Base-by-base conservation (phyloP, 2,113 vertebrate genomes). In the Osmerus mordax region DNA sequence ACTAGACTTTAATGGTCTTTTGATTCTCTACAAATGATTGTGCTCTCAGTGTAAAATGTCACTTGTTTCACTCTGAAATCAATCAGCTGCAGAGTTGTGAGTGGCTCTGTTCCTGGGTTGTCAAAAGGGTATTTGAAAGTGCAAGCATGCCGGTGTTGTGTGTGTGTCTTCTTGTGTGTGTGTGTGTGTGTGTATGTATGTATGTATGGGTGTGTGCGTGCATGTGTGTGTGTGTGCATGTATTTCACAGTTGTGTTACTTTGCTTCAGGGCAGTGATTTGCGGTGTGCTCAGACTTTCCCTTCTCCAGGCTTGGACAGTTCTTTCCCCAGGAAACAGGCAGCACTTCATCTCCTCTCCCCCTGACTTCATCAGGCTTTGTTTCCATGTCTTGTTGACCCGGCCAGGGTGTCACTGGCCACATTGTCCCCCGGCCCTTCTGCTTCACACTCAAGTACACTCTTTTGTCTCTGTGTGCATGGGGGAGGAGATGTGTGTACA, bases 201-300 rank as follows among this genome's bases (percentile, higher is more conserved):
- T 36, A 3, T 65, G 62, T 65, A 28, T 29, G 62, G 2, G 15
- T 55, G 54, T 55, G 18, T 55, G 36, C 7, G 41, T 47, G 41
- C 41, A 12, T 47, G 41, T 25, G 55, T 60, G 54, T 56, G 71
- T 60, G 71, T 74, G 63, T 59, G 65, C 63, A 29, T 71, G 25
- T 69, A 61, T 54, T 64, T 28, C 58, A 60, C 23, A 23, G 25
- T 62, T 60, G 19, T 28, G 12, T 28, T 18, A 6, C 7, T 47
- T 1, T 0, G 55, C 55, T 70, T 11, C 56, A 54, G 28, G 71
- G 28, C 21, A n/a, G 54, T 32, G 60, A 75, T 71, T 73, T 76
- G 69, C 2, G 52, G 67, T 83, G 60, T 64, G 75, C 76, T 86
- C 75, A 83, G 74, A 81, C 81, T 87, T 86, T 79, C 83, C 83